Percentiles rank a stretch among this genome's conserved stretches.
phyloP scores from a whole-genome alignment of 2,888 invertebrate species.

The Zaprionus lineosus region DNA sequence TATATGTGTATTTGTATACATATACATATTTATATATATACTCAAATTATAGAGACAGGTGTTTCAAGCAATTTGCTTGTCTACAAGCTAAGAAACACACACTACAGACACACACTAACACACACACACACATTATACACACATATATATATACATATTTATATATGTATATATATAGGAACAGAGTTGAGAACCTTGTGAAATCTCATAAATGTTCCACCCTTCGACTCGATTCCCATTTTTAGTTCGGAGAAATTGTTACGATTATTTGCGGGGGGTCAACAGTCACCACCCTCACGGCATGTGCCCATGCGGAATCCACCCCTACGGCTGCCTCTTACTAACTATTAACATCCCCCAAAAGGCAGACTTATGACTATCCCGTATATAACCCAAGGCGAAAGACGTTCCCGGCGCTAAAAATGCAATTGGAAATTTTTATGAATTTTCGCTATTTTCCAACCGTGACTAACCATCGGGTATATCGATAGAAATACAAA shows the following conservation, averaged over 20 bases:
- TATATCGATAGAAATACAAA: no score
- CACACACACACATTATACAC: conserved; percentile 1
- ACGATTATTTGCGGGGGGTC: conserved; percentile 34
- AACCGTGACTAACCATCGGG: no score
- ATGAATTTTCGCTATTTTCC: conserved; percentile 22
- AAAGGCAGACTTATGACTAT: conserved; percentile 20
- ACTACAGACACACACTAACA: no score
- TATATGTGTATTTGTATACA: background rate
- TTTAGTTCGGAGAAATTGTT: conserved; percentile 29
- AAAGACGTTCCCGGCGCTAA: conserved; percentile 23
- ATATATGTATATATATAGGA: background rate
- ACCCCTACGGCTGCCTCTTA: conserved; percentile 23
- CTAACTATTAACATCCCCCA: conserved; percentile 38
- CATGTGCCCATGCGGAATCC: conserved; percentile 23
- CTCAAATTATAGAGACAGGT: background rate
- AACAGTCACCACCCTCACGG: conserved; percentile 37
- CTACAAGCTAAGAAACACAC: no score
- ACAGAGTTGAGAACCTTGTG: conserved; percentile 10
- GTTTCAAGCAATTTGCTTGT: no score
- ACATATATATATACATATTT: background rate
- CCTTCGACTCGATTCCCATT: conserved; percentile 30
- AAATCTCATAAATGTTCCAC: conserved; percentile 47
- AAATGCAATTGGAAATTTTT: conserved; percentile 36
- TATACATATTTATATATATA: background rate
- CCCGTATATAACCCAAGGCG: conserved; percentile 24